These are phyloP conservation scores for Lysandra coridon DNA, from an alignment of 2,888 invertebrate genomes.

Conservation along the genomic window DNA sequence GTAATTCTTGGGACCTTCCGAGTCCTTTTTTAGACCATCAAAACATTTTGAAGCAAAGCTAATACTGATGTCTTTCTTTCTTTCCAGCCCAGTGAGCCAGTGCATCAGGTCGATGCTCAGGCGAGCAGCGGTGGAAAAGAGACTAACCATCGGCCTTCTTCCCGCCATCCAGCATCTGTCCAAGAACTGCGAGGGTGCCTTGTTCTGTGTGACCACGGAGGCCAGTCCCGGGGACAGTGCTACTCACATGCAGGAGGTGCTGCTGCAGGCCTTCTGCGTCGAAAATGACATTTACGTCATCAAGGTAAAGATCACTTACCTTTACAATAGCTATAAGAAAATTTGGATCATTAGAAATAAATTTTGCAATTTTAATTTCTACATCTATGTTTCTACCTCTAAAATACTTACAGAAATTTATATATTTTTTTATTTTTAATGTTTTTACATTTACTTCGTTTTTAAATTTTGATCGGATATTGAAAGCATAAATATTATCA, in stretches of 20 bases:
- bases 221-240: conserved; percentile 86
- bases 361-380: neutral
- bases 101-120: conserved; percentile 78
- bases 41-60: neutral
- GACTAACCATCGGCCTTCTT: conserved; percentile 83
- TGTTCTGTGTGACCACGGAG: conserved; percentile 85
- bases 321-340: neutral
- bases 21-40: neutral
- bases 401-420: neutral
- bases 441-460: neutral
- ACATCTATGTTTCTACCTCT: no score
- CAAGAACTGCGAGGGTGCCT: conserved; percentile 80
- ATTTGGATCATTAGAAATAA: neutral
- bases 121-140: conserved; percentile 77
- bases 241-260: conserved; percentile 88
- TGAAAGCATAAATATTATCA: neutral
- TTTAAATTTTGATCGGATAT: neutral
- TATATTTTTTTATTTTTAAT: neutral
- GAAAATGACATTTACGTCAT: conserved; percentile 89
- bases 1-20: neutral
- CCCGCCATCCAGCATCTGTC: conserved; percentile 83
- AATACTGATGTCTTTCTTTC: conserved; percentile 41
- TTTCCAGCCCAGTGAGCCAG: conserved; percentile 73
- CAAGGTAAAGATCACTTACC: conserved; percentile 74
- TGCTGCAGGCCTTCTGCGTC: conserved; percentile 88